phyloP scores from a whole-genome alignment of 2,888 invertebrate genomes.

The Xylophagus ater region DNA sequence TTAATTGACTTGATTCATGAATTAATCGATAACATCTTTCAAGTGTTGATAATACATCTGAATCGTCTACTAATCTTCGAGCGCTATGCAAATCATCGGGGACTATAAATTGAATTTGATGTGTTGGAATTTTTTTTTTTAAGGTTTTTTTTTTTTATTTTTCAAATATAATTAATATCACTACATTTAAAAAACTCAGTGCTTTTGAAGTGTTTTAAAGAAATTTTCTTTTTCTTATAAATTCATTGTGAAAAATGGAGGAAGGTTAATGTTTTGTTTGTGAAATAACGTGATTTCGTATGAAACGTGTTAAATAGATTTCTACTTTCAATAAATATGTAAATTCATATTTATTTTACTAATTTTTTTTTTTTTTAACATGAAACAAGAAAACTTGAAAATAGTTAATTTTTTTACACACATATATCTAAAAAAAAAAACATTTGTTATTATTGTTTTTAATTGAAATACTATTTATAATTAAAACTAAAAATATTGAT shows the following conservation, averaged over 20 bases:
- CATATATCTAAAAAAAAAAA: no score
- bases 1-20: slow-evolving; percentile 41
- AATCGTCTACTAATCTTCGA: slow-evolving; percentile 56
- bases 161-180: not conserved
- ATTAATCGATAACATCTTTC: slow-evolving; percentile 66
- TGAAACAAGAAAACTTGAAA: no score
- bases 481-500: not conserved
- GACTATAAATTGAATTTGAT: slow-evolving; percentile 45
- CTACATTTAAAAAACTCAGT: not conserved
- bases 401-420: no score
- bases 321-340: no score
- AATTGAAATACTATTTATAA: not conserved
- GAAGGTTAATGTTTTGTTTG: not conserved
- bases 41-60: slow-evolving; percentile 58
- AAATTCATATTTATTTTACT: no score
- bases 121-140: not conserved
- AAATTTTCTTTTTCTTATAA: no score
- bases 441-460: no score
- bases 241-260: not conserved
- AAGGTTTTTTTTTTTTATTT: slow-evolving; percentile 6
- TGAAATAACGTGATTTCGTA: no score
- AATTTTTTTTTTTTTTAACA: no score
- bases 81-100: slow-evolving; percentile 64
- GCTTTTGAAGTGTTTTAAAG: slow-evolving; percentile 10
- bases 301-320: no score